Evolutionary conservation across 2,888 invertebrate species (phyloP), one percentile per base, ranked within the genome.

Genomic region (Orthosia gothica): DNA sequence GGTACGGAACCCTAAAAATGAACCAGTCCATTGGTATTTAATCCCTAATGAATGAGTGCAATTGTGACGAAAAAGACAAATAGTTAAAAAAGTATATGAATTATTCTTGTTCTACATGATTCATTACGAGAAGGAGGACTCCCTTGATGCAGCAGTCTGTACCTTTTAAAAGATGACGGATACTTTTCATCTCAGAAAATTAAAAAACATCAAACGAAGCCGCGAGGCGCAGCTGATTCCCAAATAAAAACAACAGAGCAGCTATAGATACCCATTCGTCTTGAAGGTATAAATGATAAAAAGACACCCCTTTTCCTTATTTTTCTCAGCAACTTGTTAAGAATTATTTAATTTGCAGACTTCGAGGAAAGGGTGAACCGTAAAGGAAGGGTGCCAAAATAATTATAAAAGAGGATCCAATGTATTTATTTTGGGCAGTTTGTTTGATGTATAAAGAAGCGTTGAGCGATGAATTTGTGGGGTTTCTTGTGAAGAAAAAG

Each of bases 271-370:
- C 11, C 45, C 49, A 76, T 54, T 55, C 59, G 32, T 55, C 55
- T 32, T 52, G 16, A 78, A 70, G 32, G 18, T 59, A 67, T 68
- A 57, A 57, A 79, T 79, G 61, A 64, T 67, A 72, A 66, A 83
- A 66, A 72, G 23, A 65, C 62, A 66, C 40, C 55, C 47, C 47
- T 45, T 65, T 66, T 23, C 55, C 57, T 49, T 61, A 69, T 84
- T 81, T 81, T 69, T 52, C 55, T 58, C 54, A n/a, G 49, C 45
- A 59, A 67, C 18, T 57, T 84, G 64, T 70, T 55, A 68, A 81
- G 76, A 67, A 81, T 81, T 81, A 85, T 85, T 81, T 82, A 85
- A 85, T 81, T 81, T 85, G 77, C 52, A 45, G 58, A 58, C 61
- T 49, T 67, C 49, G 62, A 54, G 52, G 55, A 70, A 64, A 54